Evolutionary conservation across 2,113 vertebrate species (phyloP).

Genomic region (Onychostruthus taczanowskii): DNA sequence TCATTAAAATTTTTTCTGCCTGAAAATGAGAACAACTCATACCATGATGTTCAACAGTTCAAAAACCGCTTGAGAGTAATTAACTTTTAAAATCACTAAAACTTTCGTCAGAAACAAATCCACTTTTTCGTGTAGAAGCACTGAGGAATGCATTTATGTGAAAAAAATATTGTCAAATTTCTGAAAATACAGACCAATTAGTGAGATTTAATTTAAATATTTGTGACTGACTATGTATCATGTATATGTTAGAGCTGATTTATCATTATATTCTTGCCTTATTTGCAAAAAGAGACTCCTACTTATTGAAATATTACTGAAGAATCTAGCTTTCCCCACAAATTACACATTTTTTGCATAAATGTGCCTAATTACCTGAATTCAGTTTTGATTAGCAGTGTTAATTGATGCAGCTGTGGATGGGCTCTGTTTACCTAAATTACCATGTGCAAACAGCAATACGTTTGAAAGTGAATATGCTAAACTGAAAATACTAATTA

Average conservation of each 20-base stretch:
- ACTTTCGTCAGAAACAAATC: slow-evolving; percentile 38
- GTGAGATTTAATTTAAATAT: slow-evolving; percentile 74
- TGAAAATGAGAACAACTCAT: slow-evolving; percentile 3
- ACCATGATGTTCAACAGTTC: slow-evolving; percentile 6
- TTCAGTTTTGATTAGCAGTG: slow-evolving; percentile 89
- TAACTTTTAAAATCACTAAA: slow-evolving; percentile 58
- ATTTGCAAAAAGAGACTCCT: slow-evolving; percentile 71
- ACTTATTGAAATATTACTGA: slow-evolving; percentile 79
- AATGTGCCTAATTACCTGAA: slow-evolving; percentile 88
- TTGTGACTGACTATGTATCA: slow-evolving; percentile 58
- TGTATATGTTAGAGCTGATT: slow-evolving; percentile 64
- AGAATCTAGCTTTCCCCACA: slow-evolving; percentile 74
- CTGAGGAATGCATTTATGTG: slow-evolving; percentile 60
- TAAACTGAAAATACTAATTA: slow-evolving; percentile 89
- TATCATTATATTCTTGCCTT: slow-evolving; percentile 65
- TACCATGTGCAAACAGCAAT: slow-evolving; percentile 88
- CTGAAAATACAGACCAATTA: slow-evolving; percentile 75
- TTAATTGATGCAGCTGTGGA: slow-evolving; percentile 89
- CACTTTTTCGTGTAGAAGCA: slow-evolving; percentile 41
- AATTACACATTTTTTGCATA: slow-evolving; percentile 85
- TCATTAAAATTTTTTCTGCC: background rate
- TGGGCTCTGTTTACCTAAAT: slow-evolving; percentile 86
- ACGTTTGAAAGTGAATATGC: slow-evolving; percentile 83
- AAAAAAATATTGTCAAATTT: slow-evolving; percentile 64
- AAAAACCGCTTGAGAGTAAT: slow-evolving; percentile 29